Conservation (phyloP, 2,888 invertebrate genomes). For the Barypeithes pellucidus region DNA sequence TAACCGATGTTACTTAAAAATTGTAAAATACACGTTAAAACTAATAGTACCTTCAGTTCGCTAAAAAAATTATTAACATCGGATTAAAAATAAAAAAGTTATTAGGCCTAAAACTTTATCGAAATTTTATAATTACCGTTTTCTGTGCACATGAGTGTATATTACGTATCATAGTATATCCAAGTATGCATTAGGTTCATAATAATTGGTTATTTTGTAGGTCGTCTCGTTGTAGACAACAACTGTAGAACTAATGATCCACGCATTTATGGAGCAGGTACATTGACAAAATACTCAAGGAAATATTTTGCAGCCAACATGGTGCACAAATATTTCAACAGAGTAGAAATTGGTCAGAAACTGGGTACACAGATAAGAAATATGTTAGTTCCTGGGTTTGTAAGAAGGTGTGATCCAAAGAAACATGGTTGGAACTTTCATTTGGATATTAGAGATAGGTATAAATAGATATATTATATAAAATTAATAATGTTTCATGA, state of each 20-base stretch:
- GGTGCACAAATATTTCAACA: conserved; percentile 75
- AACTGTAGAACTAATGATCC: conserved; percentile 79
- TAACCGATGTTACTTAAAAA: no score
- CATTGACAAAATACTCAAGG: conserved; percentile 77
- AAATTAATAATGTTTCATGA: no score
- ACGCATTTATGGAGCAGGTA: conserved; percentile 78
- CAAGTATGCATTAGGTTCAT: no score
- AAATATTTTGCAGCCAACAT: conserved; percentile 73
- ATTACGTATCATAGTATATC: no score
- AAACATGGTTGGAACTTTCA: conserved; percentile 57
- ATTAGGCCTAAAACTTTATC: no score
- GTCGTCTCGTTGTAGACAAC: conserved; percentile 77
- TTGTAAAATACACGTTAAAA: no score
- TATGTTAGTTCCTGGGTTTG: conserved; percentile 57
- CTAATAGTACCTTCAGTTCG: no score
- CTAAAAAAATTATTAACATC: no score
- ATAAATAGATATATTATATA: background rate
- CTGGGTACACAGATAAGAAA: conserved; percentile 66
- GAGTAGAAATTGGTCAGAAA: conserved; percentile 78
- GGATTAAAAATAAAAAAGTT: no score
- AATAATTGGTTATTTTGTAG: conserved; percentile 71
- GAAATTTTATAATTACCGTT: no score
- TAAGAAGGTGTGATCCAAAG: conserved; percentile 45
- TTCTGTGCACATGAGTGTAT: no score
- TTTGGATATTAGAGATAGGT: conserved; percentile 57